Conservation (phyloP, 2,113 vertebrate genomes). For the Panthera leo region DNA sequence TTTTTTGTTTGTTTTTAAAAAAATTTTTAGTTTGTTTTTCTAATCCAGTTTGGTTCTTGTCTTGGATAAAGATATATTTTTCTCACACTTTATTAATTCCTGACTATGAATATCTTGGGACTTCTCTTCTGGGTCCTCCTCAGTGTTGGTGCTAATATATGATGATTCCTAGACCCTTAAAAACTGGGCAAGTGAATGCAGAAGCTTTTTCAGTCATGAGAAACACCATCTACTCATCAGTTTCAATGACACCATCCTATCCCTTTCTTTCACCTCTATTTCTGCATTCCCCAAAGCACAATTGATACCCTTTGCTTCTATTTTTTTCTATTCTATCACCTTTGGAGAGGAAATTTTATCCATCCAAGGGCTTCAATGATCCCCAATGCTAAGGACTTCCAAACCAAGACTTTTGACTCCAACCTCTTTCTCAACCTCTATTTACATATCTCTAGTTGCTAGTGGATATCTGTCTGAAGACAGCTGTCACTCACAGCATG, state of each 20-base stretch:
- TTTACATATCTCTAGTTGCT: background rate
- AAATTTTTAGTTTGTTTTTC: background rate
- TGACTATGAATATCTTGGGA: background rate
- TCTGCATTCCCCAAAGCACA: background rate
- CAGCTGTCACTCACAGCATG: background rate
- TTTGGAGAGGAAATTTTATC: background rate
- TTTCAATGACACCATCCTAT: background rate
- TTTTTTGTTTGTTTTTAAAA: background rate
- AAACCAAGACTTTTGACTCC: background rate
- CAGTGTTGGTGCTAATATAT: background rate
- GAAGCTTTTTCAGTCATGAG: background rate
- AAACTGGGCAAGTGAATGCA: background rate
- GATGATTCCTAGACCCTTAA: background rate
- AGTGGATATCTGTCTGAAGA: background rate
- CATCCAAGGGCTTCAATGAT: background rate
- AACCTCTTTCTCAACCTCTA: background rate
- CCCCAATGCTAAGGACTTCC: background rate
- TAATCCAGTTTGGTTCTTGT: background rate
- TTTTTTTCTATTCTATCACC: background rate
- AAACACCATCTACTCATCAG: background rate
- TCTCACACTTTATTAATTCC: background rate
- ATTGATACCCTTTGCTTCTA: background rate
- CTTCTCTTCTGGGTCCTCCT: background rate
- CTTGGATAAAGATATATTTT: background rate
- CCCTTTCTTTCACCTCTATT: background rate